Evolutionary conservation across 2,888 invertebrate species (phyloP).

Genomic region (Pollenia angustigena): DNA sequence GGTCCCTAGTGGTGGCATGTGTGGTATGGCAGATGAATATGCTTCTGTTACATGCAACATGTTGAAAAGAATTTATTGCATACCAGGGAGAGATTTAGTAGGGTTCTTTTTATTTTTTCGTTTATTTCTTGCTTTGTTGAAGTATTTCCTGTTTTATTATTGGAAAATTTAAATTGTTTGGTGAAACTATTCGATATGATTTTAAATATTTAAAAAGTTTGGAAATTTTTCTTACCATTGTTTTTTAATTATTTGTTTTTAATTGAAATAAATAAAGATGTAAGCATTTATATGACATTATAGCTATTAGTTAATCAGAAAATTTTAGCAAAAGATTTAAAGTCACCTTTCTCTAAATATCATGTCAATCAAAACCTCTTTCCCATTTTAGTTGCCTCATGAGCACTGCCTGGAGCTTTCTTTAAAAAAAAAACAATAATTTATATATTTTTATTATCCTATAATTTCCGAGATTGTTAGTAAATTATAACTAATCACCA

Average conservation of each 20-base stretch:
- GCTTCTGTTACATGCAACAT: conserved; percentile 36
- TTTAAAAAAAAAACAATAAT: too few species aligned
- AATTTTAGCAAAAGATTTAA: too few species aligned
- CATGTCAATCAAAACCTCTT: too few species aligned
- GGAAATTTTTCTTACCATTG: too few species aligned
- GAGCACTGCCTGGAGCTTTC: too few species aligned
- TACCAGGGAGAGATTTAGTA: conserved; percentile 26
- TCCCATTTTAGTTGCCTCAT: too few species aligned
- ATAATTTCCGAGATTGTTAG: background rate
- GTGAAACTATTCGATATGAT: background rate
- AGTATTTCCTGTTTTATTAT: background rate
- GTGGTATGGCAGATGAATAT: background rate
- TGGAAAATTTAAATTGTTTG: background rate
- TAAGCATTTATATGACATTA: too few species aligned
- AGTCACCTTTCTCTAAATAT: too few species aligned
- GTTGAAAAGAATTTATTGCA: conserved; percentile 48
- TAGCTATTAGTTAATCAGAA: too few species aligned
- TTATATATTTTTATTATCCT: background rate
- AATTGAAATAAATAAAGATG: too few species aligned
- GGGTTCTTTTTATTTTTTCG: background rate
- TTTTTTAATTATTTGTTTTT: too few species aligned
- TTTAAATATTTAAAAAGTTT: background rate
- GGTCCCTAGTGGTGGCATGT: too few species aligned
- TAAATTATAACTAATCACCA: background rate
- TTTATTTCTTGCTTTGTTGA: background rate